Evolutionary conservation across 1,140 invertebrate genomes (phyloP), one percentile per base, ranked within the genome.

Genomic region (Drosophila kikkawai): DNA sequence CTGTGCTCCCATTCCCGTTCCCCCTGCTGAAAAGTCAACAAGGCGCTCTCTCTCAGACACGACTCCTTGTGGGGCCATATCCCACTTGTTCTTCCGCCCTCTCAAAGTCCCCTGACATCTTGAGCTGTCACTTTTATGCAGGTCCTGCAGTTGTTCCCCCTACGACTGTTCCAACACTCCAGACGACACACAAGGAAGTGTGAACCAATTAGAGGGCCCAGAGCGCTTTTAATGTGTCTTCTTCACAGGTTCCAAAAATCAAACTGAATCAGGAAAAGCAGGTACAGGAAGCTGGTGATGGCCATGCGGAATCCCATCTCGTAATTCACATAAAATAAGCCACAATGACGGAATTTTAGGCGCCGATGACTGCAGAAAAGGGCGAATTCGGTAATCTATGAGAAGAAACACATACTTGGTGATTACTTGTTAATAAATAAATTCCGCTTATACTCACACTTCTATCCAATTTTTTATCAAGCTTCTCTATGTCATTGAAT

Each of bases 221-320:
- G 34, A 2, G 22, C n/a, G 7, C 34, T 34, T 53, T 70, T 67
- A 51, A 57, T 69, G 22, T 44, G 26, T 29, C 12, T 53, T 37
- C 13, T 44, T 56, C 17, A 75, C 17, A 64, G 37, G 29, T 68
- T 69, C 17, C 39, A 44, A 37, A 61, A 86, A 64, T 86, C 83
- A 48, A 82, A 87, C 32, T 87, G 83, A 9, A 87, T 69, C 9
- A 87, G 48, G 32, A 83, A 87, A 4, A 87, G 17, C 15, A 83
- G 61, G 37, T 87, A 87, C 11, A 74, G 13, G 8, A 79, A 32
- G 8, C 55, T 66, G 6, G 76, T 69, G 2, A 87, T 61, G 15
- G 66, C n/a, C 67, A 80, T 77, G 1, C 57, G 79, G 45, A 87
- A 87, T 3, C 84, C 84, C 76, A 83, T 75, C 3, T 39, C 61